phyloP scores from a whole-genome alignment of 1,140 invertebrate species.

The Daktulosphaira vitifoliae region DNA sequence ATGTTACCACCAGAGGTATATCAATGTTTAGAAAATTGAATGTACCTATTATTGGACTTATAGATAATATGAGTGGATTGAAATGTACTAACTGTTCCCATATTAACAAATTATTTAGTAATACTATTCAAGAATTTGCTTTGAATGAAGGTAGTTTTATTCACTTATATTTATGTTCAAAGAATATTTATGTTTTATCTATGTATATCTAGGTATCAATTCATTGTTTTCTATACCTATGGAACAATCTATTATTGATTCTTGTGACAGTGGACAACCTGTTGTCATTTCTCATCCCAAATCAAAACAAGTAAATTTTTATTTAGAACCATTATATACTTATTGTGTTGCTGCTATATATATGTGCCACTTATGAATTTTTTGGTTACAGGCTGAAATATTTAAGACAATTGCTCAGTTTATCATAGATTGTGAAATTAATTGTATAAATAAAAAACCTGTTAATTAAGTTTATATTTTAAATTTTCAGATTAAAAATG shows the following conservation, averaged over 20 bases:
- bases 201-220: constrained; percentile 48
- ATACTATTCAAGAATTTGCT: constrained; percentile 48
- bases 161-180: constrained; percentile 1
- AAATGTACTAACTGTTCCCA: constrained; percentile 61
- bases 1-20: constrained; percentile 69
- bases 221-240: constrained; percentile 68
- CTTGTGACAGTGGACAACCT: constrained; percentile 66
- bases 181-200: constrained; percentile 39
- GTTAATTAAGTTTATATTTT: no score
- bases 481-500: no score
- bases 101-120: constrained; percentile 54
- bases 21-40: constrained; percentile 72
- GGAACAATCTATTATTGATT: constrained; percentile 56
- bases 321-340: background rate
- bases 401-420: no score
- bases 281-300: constrained; percentile 62
- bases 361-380: no score
- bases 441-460: no score
- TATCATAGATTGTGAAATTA: no score
- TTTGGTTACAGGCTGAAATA: no score
- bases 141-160: constrained; percentile 38
- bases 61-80: constrained; percentile 75
- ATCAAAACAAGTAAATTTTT: constrained; percentile 45
- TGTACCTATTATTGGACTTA: constrained; percentile 69
- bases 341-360: no score